Evolutionary conservation across 2,113 vertebrate genomes (phyloP).

Genomic region (Calonectris borealis): DNA sequence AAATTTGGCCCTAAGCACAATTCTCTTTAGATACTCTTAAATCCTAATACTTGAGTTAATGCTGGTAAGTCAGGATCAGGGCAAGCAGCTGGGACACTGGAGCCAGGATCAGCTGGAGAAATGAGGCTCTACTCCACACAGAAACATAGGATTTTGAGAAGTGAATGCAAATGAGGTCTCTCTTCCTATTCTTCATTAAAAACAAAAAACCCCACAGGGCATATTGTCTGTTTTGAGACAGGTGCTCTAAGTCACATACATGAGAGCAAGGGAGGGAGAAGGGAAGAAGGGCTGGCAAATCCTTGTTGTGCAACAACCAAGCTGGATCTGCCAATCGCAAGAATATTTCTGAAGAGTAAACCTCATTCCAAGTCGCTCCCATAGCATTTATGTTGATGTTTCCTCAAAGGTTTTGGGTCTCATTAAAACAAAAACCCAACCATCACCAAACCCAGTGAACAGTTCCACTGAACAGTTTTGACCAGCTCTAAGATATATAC

Average conservation of each 20-base stretch:
- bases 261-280: neutral
- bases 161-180: neutral
- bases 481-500: neutral
- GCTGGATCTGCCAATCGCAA: rapidly evolving
- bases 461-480: neutral
- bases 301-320: neutral
- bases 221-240: neutral
- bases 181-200: neutral
- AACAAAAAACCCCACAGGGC: neutral
- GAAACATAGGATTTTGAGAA: rapidly evolving
- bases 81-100: neutral
- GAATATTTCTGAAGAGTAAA: neutral
- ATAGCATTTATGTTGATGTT: neutral
- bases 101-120: neutral
- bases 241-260: neutral
- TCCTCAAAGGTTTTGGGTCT: neutral
- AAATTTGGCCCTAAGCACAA: neutral
- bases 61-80: neutral
- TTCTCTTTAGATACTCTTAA: neutral
- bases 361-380: neutral
- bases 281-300: neutral
- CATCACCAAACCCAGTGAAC: neutral
- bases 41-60: neutral
- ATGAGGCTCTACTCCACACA: neutral
- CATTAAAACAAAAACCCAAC: neutral